Conservation (phyloP, 2,113 vertebrate species). For the Phalacrocorax aristotelis region DNA sequence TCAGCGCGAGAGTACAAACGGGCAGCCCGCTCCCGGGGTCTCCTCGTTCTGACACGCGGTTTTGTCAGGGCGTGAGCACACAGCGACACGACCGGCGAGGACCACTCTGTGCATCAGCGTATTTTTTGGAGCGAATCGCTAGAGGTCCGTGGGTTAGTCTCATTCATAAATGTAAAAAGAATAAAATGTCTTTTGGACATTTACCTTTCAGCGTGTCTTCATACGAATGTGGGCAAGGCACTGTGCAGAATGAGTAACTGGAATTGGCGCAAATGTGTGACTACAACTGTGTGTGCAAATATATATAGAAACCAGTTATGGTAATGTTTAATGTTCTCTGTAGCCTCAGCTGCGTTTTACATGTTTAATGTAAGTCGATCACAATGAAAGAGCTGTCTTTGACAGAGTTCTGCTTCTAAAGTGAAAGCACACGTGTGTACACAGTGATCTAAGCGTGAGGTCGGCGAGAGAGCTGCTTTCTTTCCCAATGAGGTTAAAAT, state of each 20-base stretch:
- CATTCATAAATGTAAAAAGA: background rate
- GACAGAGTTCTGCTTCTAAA: background rate
- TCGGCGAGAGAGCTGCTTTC: background rate
- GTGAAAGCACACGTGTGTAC: accelerated
- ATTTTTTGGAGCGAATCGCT: background rate
- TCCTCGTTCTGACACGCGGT: accelerated
- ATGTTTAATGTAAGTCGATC: background rate
- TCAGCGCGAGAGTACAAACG: accelerated
- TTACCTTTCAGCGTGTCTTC: background rate
- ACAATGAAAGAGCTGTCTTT: background rate
- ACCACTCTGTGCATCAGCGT: accelerated
- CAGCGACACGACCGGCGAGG: background rate
- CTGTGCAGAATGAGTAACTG: background rate
- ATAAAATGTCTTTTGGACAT: background rate
- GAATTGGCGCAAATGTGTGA: background rate
- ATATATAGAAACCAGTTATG: accelerated
- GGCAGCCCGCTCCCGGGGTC: accelerated
- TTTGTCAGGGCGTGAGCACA: background rate
- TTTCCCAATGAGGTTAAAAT: background rate
- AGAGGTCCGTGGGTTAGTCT: background rate
- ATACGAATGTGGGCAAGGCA: accelerated
- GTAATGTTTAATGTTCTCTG: background rate
- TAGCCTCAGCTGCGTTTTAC: background rate
- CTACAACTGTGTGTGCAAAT: too few relatives aligned
- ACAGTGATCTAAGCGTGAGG: background rate